Conservation (phyloP, 2,888 invertebrate species). For the Linyphia triangularis region DNA sequence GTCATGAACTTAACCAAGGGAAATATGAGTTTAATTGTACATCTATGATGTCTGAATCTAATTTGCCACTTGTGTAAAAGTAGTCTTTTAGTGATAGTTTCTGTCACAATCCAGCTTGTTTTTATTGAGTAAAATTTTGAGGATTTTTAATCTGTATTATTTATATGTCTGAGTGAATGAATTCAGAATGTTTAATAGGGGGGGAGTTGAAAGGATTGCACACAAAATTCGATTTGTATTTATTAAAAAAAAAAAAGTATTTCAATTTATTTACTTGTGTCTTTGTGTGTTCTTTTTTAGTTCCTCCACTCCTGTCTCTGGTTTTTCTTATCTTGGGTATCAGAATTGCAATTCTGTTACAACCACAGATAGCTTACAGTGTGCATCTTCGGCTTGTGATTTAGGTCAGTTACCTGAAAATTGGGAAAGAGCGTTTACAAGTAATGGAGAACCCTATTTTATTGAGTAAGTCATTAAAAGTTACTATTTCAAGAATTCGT, state of each 20-base stretch:
- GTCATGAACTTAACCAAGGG: too few relatives aligned
- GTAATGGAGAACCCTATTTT: slow-evolving; percentile 97
- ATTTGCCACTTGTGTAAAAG: too few relatives aligned
- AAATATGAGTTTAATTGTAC: too few relatives aligned
- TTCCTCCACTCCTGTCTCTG: slow-evolving; percentile 74
- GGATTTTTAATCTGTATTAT: too few relatives aligned
- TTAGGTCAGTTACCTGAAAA: slow-evolving; percentile 94
- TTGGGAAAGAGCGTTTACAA: slow-evolving; percentile 99
- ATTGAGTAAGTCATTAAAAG: slow-evolving; percentile 86
- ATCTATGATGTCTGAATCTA: too few relatives aligned
- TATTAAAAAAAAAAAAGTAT: background rate
- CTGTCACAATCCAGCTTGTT: too few relatives aligned
- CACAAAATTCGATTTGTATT: background rate
- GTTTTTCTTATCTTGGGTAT: slow-evolving; percentile 67
- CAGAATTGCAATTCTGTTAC: slow-evolving; percentile 61
- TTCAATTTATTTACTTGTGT: too few relatives aligned
- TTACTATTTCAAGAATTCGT: background rate
- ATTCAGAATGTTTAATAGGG: too few relatives aligned
- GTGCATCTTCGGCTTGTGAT: slow-evolving; percentile 80
- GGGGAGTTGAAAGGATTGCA: background rate
- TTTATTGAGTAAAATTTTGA: too few relatives aligned
- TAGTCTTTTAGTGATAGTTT: too few relatives aligned
- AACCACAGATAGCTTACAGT: slow-evolving; percentile 61
- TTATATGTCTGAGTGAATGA: too few relatives aligned
- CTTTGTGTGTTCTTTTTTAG: slow-evolving; percentile 48